Base-by-base conservation (phyloP, 2,797 vertebrate species). In the Sebastes elongatus region DNA sequence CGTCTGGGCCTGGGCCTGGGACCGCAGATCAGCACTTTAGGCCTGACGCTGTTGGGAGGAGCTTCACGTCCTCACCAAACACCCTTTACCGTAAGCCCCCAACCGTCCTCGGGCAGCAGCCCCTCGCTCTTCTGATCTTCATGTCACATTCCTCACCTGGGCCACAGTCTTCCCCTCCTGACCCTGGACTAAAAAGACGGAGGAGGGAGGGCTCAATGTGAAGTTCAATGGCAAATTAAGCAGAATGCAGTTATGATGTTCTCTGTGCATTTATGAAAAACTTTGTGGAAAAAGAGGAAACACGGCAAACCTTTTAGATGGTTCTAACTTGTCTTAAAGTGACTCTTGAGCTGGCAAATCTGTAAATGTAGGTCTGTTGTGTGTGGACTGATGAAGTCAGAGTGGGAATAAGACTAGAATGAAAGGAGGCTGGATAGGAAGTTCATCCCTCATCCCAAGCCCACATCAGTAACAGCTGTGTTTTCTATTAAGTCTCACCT, bases 71-170 rank as follows among this genome's bases (percentile, higher is more conserved):
- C 63, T 59, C 69, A 72, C 49, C 74, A 71, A 83, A 83, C 84
- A 49, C 74, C 83, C 69, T 92, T 94, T 94, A 93, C 92, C 20
- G 92, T 93, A 93, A 95, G 69, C 60, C 42, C 33, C 61, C 42
- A 49, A 35, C 84, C 67, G 10, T 65, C 69, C 63, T 73, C 11
- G 25, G 74, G 72, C 82, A 62, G 69, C 74, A 86, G 72, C 67
- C 68, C 16, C 71, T 84, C 82, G 16, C 88, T 93, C 87, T 91
- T 95, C 88, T 88, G 74, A 93, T 77, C 76, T 72, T 65, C 38
- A 7, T 95, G 95, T 64, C 82, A 96, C 87, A 96, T 96, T 96
- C 94, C 95, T 94, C 95, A 95, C 89, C 84, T 76, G 84, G 78
- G 74, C 77, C 88, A 79, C 79, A 93, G 88, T 61, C 69, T 78